Conservation (phyloP, 2,797 vertebrate species). For the Hippopotamyrus pictus region DNA sequence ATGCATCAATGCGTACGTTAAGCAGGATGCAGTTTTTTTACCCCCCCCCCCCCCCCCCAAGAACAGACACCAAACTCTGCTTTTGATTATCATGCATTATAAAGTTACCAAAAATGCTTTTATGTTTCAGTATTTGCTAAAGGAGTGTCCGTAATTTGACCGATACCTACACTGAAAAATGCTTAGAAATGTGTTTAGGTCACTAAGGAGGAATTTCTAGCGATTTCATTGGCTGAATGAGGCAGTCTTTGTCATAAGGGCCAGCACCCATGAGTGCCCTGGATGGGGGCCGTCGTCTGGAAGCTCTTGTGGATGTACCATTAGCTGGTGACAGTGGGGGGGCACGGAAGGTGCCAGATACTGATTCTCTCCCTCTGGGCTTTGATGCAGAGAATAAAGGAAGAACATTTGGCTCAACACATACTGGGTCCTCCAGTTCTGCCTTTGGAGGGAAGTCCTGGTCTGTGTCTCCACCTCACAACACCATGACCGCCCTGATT, state of each 20-base stretch:
- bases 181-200: neutral
- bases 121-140: neutral
- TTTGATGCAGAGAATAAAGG: conserved; percentile 4
- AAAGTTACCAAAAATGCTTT: neutral
- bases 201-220: neutral
- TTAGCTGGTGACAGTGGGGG: neutral
- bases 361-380: neutral
- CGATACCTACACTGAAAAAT: neutral
- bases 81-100: neutral
- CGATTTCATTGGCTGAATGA: neutral
- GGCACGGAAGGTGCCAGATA: neutral
- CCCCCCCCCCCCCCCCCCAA: neutral
- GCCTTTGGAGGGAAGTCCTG: neutral
- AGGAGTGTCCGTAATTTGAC: neutral
- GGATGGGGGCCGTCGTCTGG: neutral
- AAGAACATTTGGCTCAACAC: neutral
- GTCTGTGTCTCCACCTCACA: neutral
- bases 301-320: neutral
- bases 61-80: neutral
- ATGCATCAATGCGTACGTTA: neutral
- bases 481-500: neutral
- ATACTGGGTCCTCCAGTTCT: neutral
- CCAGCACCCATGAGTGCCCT: neutral
- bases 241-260: neutral
- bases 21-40: neutral